Evolutionary conservation across 2,113 vertebrate genomes (phyloP), one percentile per base, ranked within the genome.

Genomic region (Festucalex cinctus): DNA sequence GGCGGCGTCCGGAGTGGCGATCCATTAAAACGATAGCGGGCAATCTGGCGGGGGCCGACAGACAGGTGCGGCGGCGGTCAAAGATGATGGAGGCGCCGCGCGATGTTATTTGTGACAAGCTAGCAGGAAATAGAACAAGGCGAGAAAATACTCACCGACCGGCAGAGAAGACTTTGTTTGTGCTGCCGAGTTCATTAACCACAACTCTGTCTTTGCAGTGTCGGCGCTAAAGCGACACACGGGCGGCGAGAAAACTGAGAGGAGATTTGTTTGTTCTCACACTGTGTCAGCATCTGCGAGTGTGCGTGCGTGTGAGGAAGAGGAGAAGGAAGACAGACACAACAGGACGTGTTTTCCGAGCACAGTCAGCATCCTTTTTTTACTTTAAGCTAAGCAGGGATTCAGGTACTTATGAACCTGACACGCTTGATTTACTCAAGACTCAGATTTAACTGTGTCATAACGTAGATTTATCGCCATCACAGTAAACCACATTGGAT

Each of bases 31-130:
- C 56, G 80, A 83, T 81, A 79, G 77, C 64, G 53, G 77, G 58
- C 77, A 85, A 80, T 79, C 72, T 71, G 19, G 49, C 63, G 64
- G 75, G n/a, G n/a, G n/a, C n/a, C n/a, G n/a, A n/a, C 69, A 59
- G 67, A 69, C 82, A 80, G 86, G 76, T 81, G 85, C 67, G n/a
- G n/a, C 28, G 44, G 26, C 76, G 81, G 83, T 86, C 83, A 86
- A 87, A 90, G 68, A 84, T 85, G 81, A 87, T 83, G 80, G 85
- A 84, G 79, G 87, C 32, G 26, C 54, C 82, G 77, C 74, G 81
- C 20, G 20, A 61, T 36, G 85, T 76, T n/a, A 58, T 69, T 75
- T 16, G 72, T 71, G 22, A 70, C 24, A 58, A 41, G 72, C 36
- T 51, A n/a, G 80, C 17, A 37, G 43, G 65, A 62, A 68, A 82